Percentiles rank a stretch among this genome's conserved stretches.
phyloP scores from a whole-genome alignment of 2,888 invertebrate genomes.

The Apodemia duryi region DNA sequence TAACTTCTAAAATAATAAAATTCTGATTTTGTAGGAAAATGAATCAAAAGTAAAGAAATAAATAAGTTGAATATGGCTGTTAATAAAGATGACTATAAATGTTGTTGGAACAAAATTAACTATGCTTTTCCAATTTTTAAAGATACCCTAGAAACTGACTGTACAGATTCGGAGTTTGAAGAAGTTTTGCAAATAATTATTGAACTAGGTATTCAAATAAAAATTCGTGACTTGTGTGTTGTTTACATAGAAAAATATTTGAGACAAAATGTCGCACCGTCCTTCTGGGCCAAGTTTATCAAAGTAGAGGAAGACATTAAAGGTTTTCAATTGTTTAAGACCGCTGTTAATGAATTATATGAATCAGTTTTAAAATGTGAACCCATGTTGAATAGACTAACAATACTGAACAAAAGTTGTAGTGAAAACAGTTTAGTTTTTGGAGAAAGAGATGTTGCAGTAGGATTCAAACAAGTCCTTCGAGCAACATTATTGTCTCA shows the following conservation, averaged over 20 bases:
- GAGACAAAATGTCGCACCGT: conserved; percentile 79
- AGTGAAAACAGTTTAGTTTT: conserved; percentile 68
- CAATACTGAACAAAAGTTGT: conserved; percentile 67
- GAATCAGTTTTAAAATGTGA: conserved; percentile 76
- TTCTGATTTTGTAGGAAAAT: too few relatives aligned
- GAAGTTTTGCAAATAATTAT: conserved; percentile 62
- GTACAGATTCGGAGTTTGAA: conserved; percentile 56
- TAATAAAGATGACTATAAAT: conserved; percentile 53
- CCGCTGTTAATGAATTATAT: conserved; percentile 83
- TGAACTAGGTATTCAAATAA: conserved; percentile 57
- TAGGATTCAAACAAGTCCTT: conserved; percentile 82
- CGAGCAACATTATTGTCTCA: conserved; percentile 84
- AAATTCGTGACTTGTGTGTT: conserved; percentile 62
- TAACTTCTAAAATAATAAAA: too few relatives aligned
- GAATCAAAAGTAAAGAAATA: background rate
- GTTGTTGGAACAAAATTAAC: conserved; percentile 66
- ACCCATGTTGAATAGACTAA: conserved; percentile 76
- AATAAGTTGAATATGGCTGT: conserved; percentile 43
- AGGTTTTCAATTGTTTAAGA: conserved; percentile 82
- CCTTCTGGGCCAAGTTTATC: conserved; percentile 83
- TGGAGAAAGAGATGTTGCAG: conserved; percentile 73
- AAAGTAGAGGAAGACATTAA: conserved; percentile 72
- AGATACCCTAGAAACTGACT: conserved; percentile 57
- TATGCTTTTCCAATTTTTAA: conserved; percentile 70
- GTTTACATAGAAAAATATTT: conserved; percentile 79